Conservation (phyloP, 2,113 vertebrate species). For the Pyrgilauda ruficollis region DNA sequence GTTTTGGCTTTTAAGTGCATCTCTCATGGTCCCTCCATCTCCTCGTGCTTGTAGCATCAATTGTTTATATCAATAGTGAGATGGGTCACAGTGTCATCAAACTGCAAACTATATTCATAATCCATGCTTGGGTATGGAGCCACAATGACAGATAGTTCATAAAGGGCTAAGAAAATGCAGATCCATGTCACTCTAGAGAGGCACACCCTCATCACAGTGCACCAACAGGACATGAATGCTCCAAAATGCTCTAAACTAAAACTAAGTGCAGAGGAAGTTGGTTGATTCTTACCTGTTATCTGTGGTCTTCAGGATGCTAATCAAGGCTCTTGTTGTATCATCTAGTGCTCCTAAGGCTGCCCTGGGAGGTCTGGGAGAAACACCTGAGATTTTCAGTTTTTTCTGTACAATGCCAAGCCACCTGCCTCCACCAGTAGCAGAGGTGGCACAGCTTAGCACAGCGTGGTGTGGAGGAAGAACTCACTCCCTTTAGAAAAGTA, state of each 20-base stretch:
- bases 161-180: background rate
- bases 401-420: background rate
- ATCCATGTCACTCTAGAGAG: background rate
- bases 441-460: background rate
- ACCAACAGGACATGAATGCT: background rate
- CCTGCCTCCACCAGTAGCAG: background rate
- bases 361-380: background rate
- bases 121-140: background rate
- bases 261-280: background rate
- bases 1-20: background rate
- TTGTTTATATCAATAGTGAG: background rate
- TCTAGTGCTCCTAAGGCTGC: background rate
- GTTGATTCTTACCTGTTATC: background rate
- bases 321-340: background rate
- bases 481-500: background rate
- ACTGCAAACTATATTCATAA: background rate
- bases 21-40: background rate
- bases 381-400: background rate
- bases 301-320: background rate
- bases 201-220: background rate
- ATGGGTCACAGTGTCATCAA: background rate
- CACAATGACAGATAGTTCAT: background rate
- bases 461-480: background rate
- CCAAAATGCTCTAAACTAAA: background rate
- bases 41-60: background rate